Conservation (phyloP, 37 sponge, comb jelly and placozoan genomes). For the Haliclona indistincta region DNA sequence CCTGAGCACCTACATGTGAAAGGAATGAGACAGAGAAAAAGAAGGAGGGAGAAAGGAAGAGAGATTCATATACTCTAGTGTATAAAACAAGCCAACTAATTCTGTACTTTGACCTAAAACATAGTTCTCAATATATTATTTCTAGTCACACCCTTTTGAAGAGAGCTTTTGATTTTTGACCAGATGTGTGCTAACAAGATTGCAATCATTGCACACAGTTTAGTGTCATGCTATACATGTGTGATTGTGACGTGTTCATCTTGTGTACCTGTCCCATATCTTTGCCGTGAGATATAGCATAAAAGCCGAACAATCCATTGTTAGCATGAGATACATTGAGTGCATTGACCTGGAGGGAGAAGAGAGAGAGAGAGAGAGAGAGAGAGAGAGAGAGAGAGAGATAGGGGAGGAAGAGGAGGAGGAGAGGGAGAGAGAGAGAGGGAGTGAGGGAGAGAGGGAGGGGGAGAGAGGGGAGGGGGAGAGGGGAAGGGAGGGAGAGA, state of each 20-base stretch:
- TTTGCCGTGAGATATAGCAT: slow-evolving; percentile 29
- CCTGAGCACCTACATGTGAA: slow-evolving; percentile 48
- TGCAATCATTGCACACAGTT: not conserved
- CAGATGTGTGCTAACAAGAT: not conserved
- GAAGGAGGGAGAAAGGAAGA: no score
- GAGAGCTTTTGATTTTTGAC: not conserved
- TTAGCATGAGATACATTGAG: slow-evolving; percentile 73
- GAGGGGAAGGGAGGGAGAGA: no score
- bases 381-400: not conserved
- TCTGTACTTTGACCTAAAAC: no score
- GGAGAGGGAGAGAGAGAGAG: no score
- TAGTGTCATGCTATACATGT: not conserved
- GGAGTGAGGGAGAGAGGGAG: no score
- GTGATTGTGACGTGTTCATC: not conserved
- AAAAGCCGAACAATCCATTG: slow-evolving; percentile 80
- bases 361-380: not conserved
- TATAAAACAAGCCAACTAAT: no score
- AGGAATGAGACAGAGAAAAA: no score
- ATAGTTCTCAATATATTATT: no score
- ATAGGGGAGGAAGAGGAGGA: no score
- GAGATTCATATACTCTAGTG: no score
- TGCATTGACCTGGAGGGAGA: slow-evolving; percentile 39
- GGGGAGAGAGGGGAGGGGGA: no score
- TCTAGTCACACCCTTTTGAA: no score
- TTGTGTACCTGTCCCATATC: slow-evolving; percentile 48